Evolutionary conservation across 2,113 vertebrate species (phyloP).

Genomic region (Hydropotes inermis): DNA sequence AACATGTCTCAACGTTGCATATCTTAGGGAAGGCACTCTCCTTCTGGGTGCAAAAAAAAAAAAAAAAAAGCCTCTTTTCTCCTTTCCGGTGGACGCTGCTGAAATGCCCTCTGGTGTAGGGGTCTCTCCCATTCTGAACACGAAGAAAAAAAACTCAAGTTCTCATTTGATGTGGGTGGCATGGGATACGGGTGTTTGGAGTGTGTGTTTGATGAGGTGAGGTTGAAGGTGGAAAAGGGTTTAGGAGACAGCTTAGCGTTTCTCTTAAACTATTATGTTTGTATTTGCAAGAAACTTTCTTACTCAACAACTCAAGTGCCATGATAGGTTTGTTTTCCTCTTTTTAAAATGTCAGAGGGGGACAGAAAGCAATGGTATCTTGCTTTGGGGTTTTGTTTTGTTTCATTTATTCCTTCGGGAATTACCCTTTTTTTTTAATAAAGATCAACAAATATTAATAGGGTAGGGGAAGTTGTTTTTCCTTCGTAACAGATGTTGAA

Average conservation of each 20-base stretch:
- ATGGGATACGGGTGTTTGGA: not conserved
- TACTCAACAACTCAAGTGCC: slow-evolving; percentile 60
- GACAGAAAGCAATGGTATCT: slow-evolving; percentile 50
- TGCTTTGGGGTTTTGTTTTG: not conserved
- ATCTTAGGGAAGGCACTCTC: slow-evolving; percentile 32
- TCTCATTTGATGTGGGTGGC: not conserved
- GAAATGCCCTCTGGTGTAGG: slow-evolving; percentile 64
- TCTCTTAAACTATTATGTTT: slow-evolving; percentile 70
- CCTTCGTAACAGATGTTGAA: slow-evolving; percentile 53
- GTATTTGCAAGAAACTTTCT: slow-evolving; percentile 81
- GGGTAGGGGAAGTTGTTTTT: slow-evolving; percentile 44
- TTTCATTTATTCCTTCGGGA: slow-evolving; percentile 22
- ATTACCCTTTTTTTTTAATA: not conserved
- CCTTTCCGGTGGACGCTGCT: slow-evolving; percentile 39
- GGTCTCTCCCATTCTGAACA: slow-evolving; percentile 70
- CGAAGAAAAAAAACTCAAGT: slow-evolving; percentile 30
- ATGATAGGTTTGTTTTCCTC: slow-evolving; percentile 43
- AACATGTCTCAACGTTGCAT: slow-evolving; percentile 56
- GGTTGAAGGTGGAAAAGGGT: not conserved
- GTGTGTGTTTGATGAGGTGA: slow-evolving; percentile 16
- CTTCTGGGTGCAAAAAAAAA: not conserved
- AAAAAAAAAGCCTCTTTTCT: slow-evolving; percentile 10
- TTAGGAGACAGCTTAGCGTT: not conserved
- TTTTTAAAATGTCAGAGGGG: slow-evolving; percentile 63
- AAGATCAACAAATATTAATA: slow-evolving; percentile 60